Evolutionary conservation across 2,888 invertebrate species (phyloP).

Genomic region (Eubasilissa splendida): DNA sequence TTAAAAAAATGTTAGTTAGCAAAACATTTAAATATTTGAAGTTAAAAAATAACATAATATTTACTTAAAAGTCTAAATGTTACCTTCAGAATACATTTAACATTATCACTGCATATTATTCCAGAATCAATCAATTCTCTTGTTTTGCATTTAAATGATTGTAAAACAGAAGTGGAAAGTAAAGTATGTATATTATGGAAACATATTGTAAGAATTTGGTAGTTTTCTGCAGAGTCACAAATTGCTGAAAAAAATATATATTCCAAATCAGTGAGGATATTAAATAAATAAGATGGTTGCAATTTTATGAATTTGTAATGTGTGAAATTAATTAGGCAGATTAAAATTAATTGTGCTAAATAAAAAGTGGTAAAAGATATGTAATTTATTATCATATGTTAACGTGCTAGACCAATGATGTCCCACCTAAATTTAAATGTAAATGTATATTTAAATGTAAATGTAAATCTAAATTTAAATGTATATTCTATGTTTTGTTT

Average conservation of each 20-base stretch:
- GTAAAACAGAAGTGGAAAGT: slow-evolving; percentile 11
- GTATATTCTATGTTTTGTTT: too few relatives aligned
- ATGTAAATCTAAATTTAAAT: too few relatives aligned
- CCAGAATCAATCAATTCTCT: slow-evolving; percentile 18
- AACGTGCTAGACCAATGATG: too few relatives aligned
- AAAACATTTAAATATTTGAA: background rate
- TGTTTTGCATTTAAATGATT: slow-evolving; percentile 25
- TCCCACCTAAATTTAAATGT: too few relatives aligned
- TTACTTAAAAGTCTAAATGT: background rate
- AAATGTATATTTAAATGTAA: too few relatives aligned
- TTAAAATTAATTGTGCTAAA: too few relatives aligned
- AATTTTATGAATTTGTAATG: background rate
- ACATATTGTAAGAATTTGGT: slow-evolving; percentile 28
- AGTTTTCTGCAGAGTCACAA: slow-evolving; percentile 37
- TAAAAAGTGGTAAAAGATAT: too few relatives aligned
- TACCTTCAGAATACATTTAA: slow-evolving; percentile 33
- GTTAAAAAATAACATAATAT: slow-evolving; percentile 2
- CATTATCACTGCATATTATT: slow-evolving; percentile 2
- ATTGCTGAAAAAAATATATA: slow-evolving; percentile 28
- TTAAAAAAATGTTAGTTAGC: background rate
- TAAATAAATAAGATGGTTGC: background rate
- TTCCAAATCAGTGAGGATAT: too few relatives aligned
- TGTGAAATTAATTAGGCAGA: too few relatives aligned
- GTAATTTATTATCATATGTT: too few relatives aligned
- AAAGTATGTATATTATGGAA: slow-evolving; percentile 36